These are phyloP conservation scores for Blastobasis adustella DNA, from an alignment of 2,888 invertebrate species.

Conservation along the genomic window DNA sequence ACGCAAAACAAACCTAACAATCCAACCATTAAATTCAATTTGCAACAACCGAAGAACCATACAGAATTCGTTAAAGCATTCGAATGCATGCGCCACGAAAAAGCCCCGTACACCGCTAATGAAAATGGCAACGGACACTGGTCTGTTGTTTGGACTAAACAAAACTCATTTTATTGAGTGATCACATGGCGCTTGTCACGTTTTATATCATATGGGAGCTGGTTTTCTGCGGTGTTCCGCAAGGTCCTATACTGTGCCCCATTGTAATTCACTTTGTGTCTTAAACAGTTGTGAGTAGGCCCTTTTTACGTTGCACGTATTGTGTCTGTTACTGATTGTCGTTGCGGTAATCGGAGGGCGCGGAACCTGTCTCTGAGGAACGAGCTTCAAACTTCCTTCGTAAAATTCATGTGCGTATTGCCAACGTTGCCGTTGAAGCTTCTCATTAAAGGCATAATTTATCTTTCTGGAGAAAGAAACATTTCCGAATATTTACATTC, in stretches of 20 bases:
- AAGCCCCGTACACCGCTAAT: constrained; percentile 37
- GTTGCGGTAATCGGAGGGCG: constrained; percentile 12
- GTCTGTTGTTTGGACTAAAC: constrained; percentile 57
- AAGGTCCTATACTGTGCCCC: constrained; percentile 34
- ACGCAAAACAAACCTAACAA: constrained; percentile 29
- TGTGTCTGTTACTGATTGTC: constrained; percentile 26
- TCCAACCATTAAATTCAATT: constrained; percentile 39
- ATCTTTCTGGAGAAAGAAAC: constrained; percentile 9
- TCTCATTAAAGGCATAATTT: constrained; percentile 27
- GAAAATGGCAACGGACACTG: constrained; percentile 52
- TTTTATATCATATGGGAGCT: constrained; percentile 54
- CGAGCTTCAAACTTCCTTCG: constrained; percentile 51
- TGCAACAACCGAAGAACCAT: constrained; percentile 23
- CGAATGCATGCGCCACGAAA: constrained; percentile 37
- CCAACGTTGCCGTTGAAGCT: constrained; percentile 26
- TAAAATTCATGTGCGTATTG: constrained; percentile 53
- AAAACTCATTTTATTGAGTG: constrained; percentile 68
- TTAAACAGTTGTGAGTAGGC: constrained; percentile 40
- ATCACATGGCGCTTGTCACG: constrained; percentile 56
- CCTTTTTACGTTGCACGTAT: constrained; percentile 23
- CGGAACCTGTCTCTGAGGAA: constrained; percentile 62
- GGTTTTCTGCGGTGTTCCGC: constrained; percentile 40
- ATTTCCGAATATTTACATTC: not conserved
- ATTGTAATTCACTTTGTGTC: constrained; percentile 33
- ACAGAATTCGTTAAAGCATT: constrained; percentile 49